Conservation (phyloP, 2,797 vertebrate species). For the Lutjanus campechanus region DNA sequence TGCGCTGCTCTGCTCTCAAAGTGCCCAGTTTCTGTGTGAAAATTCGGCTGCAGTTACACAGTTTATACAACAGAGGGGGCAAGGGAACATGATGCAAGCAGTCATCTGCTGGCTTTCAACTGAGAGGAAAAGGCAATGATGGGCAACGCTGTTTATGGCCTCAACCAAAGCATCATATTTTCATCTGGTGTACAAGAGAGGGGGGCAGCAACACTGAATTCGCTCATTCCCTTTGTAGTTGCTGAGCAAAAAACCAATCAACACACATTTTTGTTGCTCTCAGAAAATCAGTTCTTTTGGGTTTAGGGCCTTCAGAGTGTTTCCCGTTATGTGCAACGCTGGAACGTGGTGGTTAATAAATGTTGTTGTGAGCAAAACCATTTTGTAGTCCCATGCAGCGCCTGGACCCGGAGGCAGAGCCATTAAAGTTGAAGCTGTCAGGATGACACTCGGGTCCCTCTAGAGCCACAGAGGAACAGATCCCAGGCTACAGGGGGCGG, state of each 20-base stretch:
- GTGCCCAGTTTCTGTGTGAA: constrained; percentile 8
- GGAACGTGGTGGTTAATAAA: constrained; percentile 31
- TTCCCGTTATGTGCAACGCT: constrained; percentile 9
- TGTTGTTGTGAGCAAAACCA: constrained; percentile 23
- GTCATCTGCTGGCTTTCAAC: constrained; percentile 40
- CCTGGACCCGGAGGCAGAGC: constrained; percentile 27
- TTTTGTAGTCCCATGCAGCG: constrained; percentile 8
- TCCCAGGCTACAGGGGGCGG: constrained; percentile 1
- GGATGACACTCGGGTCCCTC: constrained; percentile 2
- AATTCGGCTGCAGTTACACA: constrained; percentile 51
- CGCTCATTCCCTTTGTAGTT: neutral
- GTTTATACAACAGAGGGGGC: constrained; percentile 88
- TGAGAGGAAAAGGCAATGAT: constrained; percentile 51
- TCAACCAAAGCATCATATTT: constrained; percentile 38
- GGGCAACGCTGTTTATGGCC: constrained; percentile 43
- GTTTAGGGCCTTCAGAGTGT: constrained; percentile 8
- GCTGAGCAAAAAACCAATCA: constrained; percentile 7
- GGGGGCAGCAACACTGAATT: constrained; percentile 2
- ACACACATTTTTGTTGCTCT: neutral
- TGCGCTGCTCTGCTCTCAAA: constrained; percentile 40
- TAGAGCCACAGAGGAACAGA: constrained; percentile 24
- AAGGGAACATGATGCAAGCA: constrained; percentile 71
- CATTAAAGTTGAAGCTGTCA: constrained; percentile 15
- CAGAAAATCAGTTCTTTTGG: neutral
- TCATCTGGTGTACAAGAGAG: constrained; percentile 20